Percentiles rank a stretch among this genome's conserved stretches.
Conservation (phyloP, 2,113 vertebrate genomes). For the Cromileptes altivelis region DNA sequence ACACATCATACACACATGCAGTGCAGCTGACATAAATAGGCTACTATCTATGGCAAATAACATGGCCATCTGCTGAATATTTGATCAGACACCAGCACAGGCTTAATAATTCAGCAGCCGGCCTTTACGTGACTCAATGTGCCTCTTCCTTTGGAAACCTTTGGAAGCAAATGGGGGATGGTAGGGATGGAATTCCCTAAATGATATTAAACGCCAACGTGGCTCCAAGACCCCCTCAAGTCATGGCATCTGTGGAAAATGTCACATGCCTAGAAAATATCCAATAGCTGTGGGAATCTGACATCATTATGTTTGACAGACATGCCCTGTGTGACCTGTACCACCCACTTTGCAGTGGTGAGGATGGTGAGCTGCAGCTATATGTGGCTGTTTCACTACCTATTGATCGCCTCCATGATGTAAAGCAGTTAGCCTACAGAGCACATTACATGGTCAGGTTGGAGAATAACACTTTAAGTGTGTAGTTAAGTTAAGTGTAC, state of each 20-base stretch:
- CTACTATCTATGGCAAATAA: constrained; percentile 49
- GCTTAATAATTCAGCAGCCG: constrained; percentile 59
- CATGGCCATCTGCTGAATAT: constrained; percentile 57
- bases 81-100: constrained; percentile 46
- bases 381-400: constrained; percentile 9
- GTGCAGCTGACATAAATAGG: constrained; percentile 27
- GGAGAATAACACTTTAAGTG: neutral
- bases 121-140: constrained; percentile 37
- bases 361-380: constrained; percentile 3
- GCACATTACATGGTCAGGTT: neutral
- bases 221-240: constrained; percentile 2
- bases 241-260: constrained; percentile 23
- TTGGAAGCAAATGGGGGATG: neutral
- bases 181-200: neutral
- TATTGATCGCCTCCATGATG: constrained; percentile 27
- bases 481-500: too few species aligned
- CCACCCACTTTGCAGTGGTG: neutral
- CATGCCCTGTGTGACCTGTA: constrained; percentile 10
- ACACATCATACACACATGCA: constrained; percentile 7
- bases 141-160: constrained; percentile 8
- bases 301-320: constrained; percentile 26
- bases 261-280: constrained; percentile 29
- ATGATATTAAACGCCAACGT: constrained; percentile 10
- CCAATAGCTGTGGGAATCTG: constrained; percentile 7
- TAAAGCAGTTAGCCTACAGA: constrained; percentile 19